These are phyloP conservation scores for Fratercula arctica DNA, from an alignment of 2,797 vertebrate genomes.

Conservation along the genomic window DNA sequence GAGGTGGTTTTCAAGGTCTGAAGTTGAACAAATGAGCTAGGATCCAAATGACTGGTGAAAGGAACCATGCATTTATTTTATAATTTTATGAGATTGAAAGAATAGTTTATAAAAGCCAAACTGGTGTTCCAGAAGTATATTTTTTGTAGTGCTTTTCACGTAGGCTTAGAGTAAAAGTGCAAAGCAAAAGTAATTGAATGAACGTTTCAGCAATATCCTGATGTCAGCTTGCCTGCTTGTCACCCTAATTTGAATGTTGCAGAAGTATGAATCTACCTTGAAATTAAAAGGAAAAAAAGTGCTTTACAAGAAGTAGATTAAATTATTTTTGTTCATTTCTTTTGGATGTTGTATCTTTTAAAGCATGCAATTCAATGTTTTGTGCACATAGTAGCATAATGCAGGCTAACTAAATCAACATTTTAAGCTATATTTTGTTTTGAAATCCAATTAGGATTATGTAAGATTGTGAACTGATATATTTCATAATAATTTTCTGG, in stretches of 20 bases:
- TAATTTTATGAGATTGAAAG: background rate
- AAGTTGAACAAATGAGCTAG: background rate
- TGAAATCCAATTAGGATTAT: constrained; percentile 17
- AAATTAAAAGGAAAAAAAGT: constrained; percentile 17
- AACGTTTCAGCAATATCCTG: constrained; percentile 21
- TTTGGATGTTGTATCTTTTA: background rate
- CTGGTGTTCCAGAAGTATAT: background rate
- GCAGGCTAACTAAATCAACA: background rate
- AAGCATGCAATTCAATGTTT: background rate
- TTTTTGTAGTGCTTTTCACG: background rate
- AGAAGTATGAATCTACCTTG: background rate
- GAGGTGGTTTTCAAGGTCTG: background rate
- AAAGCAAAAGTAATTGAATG: constrained; percentile 40
- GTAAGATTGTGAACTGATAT: background rate
- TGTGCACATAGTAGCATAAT: background rate
- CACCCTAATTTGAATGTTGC: constrained; percentile 27
- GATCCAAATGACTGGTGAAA: background rate
- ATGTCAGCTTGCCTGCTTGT: constrained; percentile 31
- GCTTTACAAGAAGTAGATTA: background rate
- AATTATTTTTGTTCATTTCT: constrained; percentile 26
- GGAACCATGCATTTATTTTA: background rate
- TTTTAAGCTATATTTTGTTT: constrained; percentile 27
- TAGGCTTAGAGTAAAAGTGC: background rate
- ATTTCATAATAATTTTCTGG: background rate
- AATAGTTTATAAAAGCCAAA: background rate